Conservation (phyloP, 2,797 vertebrate genomes). For the Zenarchopterus dispar region DNA sequence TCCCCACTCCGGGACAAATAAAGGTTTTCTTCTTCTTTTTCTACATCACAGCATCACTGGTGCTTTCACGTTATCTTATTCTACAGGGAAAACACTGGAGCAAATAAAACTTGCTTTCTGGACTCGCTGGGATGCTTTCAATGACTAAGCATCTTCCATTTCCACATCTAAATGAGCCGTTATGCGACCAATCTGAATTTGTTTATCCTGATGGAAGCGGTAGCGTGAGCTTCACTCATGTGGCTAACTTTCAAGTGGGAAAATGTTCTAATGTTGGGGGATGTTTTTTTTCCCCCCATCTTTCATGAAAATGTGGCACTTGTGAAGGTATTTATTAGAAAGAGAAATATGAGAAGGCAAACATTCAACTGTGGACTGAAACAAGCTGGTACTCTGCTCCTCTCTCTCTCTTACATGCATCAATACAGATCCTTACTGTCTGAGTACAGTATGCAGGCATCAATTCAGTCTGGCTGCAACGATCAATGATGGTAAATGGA, state of each 20-base stretch:
- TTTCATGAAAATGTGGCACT: not conserved
- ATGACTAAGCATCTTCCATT: not conserved
- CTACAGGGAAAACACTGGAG: too few relatives aligned
- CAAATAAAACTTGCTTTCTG: too few relatives aligned
- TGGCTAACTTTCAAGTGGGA: not conserved
- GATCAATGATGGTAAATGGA: conserved; percentile 72
- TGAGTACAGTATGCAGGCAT: conserved; percentile 68
- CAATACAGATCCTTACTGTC: conserved; percentile 47
- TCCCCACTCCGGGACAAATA: too few relatives aligned
- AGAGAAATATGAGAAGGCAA: conserved; percentile 17
- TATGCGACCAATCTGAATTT: not conserved
- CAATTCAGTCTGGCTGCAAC: conserved; percentile 59
- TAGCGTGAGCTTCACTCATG: not conserved
- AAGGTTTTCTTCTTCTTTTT: too few relatives aligned
- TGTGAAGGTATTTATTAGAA: conserved; percentile 15
- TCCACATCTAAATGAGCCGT: not conserved
- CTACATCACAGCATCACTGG: too few relatives aligned
- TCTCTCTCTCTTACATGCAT: conserved; percentile 27
- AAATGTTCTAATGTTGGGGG: conserved; percentile 6
- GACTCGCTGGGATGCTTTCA: too few relatives aligned
- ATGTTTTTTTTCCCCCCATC: conserved; percentile 8
- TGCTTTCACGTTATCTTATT: too few relatives aligned
- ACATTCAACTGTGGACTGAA: conserved; percentile 17
- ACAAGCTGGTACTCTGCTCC: conserved; percentile 12
- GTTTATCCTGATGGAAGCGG: not conserved